Evolutionary conservation across 2,113 vertebrate species (phyloP).

Genomic region (Notarius lentiginosus): DNA sequence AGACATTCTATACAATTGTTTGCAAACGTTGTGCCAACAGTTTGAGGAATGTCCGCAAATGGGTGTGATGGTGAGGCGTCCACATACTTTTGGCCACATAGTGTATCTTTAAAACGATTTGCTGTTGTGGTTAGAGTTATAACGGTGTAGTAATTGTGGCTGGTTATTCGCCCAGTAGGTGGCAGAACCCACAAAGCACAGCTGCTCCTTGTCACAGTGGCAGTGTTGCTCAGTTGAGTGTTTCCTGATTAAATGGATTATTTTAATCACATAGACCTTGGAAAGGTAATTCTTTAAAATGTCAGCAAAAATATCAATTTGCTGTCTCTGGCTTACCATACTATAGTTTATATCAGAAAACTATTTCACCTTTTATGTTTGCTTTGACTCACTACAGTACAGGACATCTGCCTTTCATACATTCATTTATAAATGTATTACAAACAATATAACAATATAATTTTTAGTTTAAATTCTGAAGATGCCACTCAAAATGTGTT

Average conservation of each 20-base stretch:
- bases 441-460: not conserved
- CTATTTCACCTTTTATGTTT: not conserved
- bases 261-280: not conserved
- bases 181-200: slow-evolving; percentile 17
- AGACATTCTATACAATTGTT: not conserved
- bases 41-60: not conserved
- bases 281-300: not conserved
- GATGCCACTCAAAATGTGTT: not conserved
- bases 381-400: not conserved
- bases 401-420: not conserved
- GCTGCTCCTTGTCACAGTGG: not conserved
- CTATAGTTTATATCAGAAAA: not conserved
- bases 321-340: not conserved
- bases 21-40: not conserved
- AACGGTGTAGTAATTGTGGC: not conserved
- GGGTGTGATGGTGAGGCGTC: not conserved
- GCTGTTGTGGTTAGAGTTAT: not conserved
- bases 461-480: not conserved
- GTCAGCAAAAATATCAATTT: not conserved
- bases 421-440: not conserved
- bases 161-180: slow-evolving; percentile 28
- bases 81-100: not conserved
- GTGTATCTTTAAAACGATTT: not conserved
- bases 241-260: not conserved
- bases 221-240: not conserved